These are phyloP conservation scores for Osedax fenrisi DNA, from an alignment of 2,888 invertebrate species.

Conservation along the genomic window DNA sequence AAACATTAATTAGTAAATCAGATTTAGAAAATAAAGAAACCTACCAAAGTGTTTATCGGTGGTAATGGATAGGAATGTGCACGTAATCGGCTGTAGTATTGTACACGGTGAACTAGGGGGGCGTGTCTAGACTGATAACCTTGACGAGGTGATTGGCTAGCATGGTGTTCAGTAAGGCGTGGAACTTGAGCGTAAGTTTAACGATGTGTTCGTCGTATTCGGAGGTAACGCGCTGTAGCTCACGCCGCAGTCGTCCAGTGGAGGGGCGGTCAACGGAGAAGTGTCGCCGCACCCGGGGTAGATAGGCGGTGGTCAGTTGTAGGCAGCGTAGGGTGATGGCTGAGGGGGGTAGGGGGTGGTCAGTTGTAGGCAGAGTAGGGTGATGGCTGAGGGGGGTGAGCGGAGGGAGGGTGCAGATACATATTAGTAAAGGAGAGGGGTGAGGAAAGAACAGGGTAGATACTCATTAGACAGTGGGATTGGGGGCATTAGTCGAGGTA, in stretches of 20 bases:
- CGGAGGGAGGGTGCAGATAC: constrained; percentile 52
- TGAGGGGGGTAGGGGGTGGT: constrained; percentile 55
- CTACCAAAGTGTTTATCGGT: no score
- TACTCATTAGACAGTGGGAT: background rate
- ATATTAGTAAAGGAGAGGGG: constrained; percentile 52
- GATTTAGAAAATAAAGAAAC: no score
- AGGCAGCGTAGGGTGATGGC: constrained; percentile 53
- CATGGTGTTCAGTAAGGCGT: constrained; percentile 74
- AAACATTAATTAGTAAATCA: no score
- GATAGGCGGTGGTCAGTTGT: constrained; percentile 55
- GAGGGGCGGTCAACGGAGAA: constrained; percentile 40
- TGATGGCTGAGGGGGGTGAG: constrained; percentile 56
- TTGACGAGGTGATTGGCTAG: constrained; percentile 64
- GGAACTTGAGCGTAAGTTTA: constrained; percentile 80
- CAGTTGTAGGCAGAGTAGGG: constrained; percentile 53
- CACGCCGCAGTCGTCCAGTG: background rate
- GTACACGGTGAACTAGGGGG: no score
- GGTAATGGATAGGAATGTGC: no score
- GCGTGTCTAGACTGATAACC: no score
- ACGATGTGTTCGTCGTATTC: constrained; percentile 68
- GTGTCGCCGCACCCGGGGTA: constrained; percentile 49
- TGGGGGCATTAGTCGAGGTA: background rate
- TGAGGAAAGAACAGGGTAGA: constrained; percentile 55
- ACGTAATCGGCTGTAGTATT: no score
- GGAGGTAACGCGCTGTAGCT: constrained; percentile 31